Conservation (phyloP, 2,113 vertebrate species). For the Gallinago undulata region DNA sequence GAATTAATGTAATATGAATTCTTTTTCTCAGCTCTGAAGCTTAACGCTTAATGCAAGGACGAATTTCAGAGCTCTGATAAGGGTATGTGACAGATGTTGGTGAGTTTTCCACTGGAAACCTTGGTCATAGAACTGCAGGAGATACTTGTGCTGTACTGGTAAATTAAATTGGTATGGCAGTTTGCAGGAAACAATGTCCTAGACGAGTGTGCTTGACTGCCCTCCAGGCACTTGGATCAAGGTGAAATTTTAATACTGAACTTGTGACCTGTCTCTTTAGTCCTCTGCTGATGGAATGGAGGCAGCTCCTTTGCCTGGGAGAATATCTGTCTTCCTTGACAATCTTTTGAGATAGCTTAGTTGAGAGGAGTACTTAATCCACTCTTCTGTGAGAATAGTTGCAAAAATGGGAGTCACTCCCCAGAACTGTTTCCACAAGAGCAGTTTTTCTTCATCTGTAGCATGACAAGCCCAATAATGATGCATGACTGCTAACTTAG, state of each 20-base stretch:
- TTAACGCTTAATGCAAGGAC: background rate
- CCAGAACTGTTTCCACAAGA: background rate
- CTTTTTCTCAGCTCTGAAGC: background rate
- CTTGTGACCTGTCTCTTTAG: background rate
- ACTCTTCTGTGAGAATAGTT: background rate
- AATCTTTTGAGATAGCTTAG: background rate
- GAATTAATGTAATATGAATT: background rate
- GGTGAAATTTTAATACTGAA: background rate
- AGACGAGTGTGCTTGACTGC: background rate
- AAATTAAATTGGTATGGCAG: background rate
- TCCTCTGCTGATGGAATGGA: background rate
- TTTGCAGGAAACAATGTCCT: background rate
- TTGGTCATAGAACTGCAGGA: background rate
- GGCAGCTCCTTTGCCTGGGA: background rate
- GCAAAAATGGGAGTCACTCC: background rate
- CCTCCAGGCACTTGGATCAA: background rate
- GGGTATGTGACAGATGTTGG: background rate
- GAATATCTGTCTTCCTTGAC: background rate
- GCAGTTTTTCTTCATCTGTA: background rate
- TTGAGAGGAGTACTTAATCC: background rate
- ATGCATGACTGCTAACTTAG: background rate
- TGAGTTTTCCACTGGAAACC: background rate
- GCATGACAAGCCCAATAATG: background rate
- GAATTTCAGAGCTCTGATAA: background rate
- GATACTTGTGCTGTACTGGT: background rate